Evolutionary conservation across 2,113 vertebrate species (phyloP).

Genomic region (Parotia lawesii): DNA sequence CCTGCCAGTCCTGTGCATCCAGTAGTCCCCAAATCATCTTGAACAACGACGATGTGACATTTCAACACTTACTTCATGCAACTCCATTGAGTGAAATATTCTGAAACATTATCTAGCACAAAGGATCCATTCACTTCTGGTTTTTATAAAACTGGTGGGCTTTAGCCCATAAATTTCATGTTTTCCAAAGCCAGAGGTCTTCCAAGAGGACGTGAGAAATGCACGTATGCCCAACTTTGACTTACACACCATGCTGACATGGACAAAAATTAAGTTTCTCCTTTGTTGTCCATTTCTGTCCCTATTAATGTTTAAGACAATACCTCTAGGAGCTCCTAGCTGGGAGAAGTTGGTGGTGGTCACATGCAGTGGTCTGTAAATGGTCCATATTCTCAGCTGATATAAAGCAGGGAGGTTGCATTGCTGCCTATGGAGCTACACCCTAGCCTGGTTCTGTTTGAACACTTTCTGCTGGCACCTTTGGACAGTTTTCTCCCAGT

Average conservation of each 20-base stretch:
- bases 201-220: not conserved
- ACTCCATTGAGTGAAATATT: not conserved
- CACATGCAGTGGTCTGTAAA: not conserved
- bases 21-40: not conserved
- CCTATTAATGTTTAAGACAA: not conserved
- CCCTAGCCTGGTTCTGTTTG: not conserved
- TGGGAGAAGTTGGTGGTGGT: not conserved
- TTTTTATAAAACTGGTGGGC: not conserved
- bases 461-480: not conserved
- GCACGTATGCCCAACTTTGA: not conserved
- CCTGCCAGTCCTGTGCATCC: not conserved
- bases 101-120: not conserved
- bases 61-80: not conserved
- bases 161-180: not conserved
- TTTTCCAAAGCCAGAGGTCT: not conserved
- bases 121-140: not conserved
- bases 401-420: not conserved
- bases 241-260: not conserved
- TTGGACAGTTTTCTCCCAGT: not conserved
- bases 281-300: not conserved
- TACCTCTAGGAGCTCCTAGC: not conserved
- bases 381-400: not conserved
- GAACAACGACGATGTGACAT: not conserved
- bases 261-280: not conserved
- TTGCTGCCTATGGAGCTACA: not conserved